Conservation (phyloP, 2,797 vertebrate species). For the Hipposideros larvatus region DNA sequence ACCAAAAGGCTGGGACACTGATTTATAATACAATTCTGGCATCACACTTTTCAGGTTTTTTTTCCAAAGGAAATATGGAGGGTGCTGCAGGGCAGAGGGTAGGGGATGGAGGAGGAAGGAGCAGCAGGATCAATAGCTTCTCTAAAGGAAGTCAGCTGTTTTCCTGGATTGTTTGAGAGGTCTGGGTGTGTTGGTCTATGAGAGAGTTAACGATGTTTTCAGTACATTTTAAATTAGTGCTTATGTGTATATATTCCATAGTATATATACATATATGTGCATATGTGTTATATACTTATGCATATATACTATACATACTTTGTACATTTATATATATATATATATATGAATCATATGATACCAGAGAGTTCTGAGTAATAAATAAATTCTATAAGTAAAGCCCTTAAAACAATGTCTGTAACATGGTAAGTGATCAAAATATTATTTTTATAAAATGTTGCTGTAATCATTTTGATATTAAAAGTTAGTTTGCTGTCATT, state of each 20-base stretch:
- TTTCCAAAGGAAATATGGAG: neutral
- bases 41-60: neutral
- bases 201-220: neutral
- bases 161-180: neutral
- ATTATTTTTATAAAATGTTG: neutral
- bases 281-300: neutral
- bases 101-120: fast-evolving
- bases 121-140: neutral
- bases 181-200: neutral
- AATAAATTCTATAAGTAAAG: neutral
- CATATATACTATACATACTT: neutral
- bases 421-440: neutral
- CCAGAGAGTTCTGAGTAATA: neutral
- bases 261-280: neutral
- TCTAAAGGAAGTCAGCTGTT: neutral
- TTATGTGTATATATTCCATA: neutral
- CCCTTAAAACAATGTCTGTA: neutral
- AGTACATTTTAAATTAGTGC: neutral
- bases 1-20: neutral
- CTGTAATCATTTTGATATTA: neutral
- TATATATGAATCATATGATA: neutral
- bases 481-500: neutral
- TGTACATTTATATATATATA: neutral
- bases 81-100: neutral
- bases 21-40: neutral